Evolutionary conservation across 2,113 vertebrate genomes (phyloP).

Genomic region (Eubucco bourcierii): DNA sequence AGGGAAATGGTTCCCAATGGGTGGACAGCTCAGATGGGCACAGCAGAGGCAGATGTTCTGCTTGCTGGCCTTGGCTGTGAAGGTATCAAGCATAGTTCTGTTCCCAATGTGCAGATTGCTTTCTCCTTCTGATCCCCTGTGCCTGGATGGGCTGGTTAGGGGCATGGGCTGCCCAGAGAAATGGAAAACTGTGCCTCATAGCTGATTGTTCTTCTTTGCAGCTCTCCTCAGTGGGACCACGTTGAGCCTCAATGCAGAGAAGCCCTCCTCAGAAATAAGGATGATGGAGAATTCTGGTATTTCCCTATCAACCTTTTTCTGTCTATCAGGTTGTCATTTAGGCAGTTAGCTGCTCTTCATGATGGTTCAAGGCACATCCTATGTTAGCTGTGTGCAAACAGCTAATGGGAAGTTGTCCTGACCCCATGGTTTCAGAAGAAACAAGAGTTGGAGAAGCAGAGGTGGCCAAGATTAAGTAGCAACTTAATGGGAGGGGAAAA

Average conservation of each 20-base stretch:
- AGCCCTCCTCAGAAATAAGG: constrained; percentile 48
- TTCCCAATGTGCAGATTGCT: background rate
- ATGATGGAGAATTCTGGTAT: constrained; percentile 82
- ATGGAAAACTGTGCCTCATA: background rate
- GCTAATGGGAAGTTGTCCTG: background rate
- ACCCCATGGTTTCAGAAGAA: background rate
- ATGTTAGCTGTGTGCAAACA: background rate
- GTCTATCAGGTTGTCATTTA: background rate
- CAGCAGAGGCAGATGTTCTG: background rate
- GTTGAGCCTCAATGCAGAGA: constrained; percentile 2
- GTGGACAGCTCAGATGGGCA: background rate
- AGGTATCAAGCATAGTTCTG: background rate
- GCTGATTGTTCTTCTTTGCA: background rate
- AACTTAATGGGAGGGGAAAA: no score
- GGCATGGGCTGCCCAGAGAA: background rate
- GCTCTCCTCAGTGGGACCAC: constrained; percentile 71
- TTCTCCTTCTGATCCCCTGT: background rate
- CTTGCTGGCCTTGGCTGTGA: background rate
- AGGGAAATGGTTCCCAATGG: background rate
- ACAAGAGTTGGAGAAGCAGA: background rate
- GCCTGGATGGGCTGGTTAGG: background rate
- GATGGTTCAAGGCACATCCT: background rate
- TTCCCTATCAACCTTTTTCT: background rate
- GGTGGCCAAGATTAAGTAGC: background rate
- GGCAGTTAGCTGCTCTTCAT: background rate